A percentile compares a stretch with the other conserved stretches of the same genome.
Conservation (phyloP, 2,888 invertebrate species). For the Hypomecis punctinalis region DNA sequence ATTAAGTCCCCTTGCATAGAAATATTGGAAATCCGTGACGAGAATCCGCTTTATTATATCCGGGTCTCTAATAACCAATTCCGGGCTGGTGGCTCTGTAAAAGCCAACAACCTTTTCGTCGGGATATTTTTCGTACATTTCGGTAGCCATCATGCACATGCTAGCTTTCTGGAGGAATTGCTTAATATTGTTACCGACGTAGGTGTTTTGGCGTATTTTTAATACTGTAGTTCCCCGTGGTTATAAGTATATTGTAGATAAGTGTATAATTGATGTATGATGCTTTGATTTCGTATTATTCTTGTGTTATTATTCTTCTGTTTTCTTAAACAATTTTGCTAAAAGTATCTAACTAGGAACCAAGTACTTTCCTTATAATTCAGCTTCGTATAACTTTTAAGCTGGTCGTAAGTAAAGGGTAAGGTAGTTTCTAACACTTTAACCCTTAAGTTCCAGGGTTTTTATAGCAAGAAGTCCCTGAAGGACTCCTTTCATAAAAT, state of each 20-base stretch:
- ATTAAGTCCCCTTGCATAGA: slow-evolving; percentile 68
- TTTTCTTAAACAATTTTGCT: not conserved
- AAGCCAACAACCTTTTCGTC: slow-evolving; percentile 73
- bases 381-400: slow-evolving; percentile 16
- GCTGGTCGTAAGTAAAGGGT: slow-evolving; percentile 34
- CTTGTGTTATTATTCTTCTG: no score
- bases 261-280: no score
- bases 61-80: slow-evolving; percentile 72
- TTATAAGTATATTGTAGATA: no score
- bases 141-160: slow-evolving; percentile 68
- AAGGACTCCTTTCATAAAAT: slow-evolving; percentile 50
- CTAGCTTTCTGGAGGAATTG: slow-evolving; percentile 66
- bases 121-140: slow-evolving; percentile 67
- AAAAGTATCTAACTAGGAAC: not conserved
- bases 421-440: slow-evolving; percentile 38
- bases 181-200: slow-evolving; percentile 57
- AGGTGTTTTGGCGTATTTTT: no score
- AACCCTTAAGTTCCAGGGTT: slow-evolving; percentile 42
- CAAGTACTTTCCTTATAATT: not conserved
- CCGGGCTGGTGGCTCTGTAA: slow-evolving; percentile 63
- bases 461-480: slow-evolving; percentile 51
- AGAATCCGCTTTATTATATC: slow-evolving; percentile 70
- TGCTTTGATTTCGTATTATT: no score
- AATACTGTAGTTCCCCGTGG: no score
- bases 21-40: slow-evolving; percentile 67